These are phyloP conservation scores for Psilopogon haemacephalus DNA, from an alignment of 2,113 vertebrate species.

Conservation along the genomic window DNA sequence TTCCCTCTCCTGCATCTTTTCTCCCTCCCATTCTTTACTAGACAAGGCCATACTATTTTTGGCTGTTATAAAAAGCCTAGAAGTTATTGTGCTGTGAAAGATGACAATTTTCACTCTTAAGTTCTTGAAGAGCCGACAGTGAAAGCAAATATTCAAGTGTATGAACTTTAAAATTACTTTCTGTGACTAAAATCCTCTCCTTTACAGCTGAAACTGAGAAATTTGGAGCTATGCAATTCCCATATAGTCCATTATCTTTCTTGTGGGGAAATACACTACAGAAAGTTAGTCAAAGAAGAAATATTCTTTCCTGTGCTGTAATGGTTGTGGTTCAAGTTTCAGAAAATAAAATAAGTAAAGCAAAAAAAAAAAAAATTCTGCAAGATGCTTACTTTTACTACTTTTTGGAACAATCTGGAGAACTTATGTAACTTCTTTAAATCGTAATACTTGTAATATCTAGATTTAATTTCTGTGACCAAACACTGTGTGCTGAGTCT, in stretches of 20 bases:
- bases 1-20: neutral
- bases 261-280: neutral
- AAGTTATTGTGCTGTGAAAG: neutral
- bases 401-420: neutral
- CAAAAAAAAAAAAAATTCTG: neutral
- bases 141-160: neutral
- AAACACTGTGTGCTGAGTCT: neutral
- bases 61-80: neutral
- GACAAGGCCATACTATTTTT: neutral
- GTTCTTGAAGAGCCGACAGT: neutral
- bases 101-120: neutral
- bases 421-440: neutral
- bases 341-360: neutral
- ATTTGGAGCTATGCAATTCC: neutral
- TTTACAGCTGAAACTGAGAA: neutral
- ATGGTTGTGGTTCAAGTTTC: neutral
- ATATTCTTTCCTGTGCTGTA: neutral
- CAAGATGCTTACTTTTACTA: neutral
- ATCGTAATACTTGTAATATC: neutral
- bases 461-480: neutral
- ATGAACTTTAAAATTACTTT: neutral
- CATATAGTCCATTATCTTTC: neutral
- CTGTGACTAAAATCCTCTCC: neutral
- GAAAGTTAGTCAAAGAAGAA: neutral
- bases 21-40: neutral